phyloP scores from a whole-genome alignment of 2,797 vertebrate genomes.

The Mormyrus hasselquistii region DNA sequence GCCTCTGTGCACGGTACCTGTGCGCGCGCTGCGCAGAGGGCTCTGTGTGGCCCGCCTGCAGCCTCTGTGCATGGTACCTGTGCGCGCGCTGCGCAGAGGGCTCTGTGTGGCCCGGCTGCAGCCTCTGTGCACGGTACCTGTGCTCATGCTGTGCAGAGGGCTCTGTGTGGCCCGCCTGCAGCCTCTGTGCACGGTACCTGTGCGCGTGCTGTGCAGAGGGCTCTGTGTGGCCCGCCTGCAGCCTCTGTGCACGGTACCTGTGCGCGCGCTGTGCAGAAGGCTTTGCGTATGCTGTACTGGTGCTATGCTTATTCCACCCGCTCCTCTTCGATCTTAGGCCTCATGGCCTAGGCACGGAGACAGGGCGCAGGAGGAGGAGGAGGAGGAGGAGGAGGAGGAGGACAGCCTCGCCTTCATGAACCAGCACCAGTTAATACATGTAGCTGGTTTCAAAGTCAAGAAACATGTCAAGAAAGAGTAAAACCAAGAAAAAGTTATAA shows the following conservation, averaged over 20 bases:
- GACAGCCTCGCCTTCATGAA: neutral
- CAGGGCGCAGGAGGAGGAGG: neutral
- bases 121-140: too few species aligned
- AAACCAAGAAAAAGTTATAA: neutral
- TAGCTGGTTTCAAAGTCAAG: neutral
- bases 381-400: neutral
- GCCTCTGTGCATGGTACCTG: too few species aligned
- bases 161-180: neutral
- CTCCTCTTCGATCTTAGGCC: neutral
- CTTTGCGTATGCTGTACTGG: neutral
- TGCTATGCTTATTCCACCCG: neutral
- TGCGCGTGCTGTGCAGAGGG: neutral
- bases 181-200: neutral
- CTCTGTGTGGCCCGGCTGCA: neutral
- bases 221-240: too few species aligned
- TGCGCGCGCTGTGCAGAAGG: neutral
- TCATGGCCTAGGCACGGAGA: neutral
- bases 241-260: too few species aligned
- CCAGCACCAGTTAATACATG: neutral
- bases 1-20: too few species aligned
- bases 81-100: neutral
- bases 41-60: neutral
- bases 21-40: neutral
- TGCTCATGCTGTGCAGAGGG: neutral
- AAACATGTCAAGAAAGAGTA: neutral